phyloP scores from a whole-genome alignment of 2,888 invertebrate genomes.

The Malacosoma neustria region DNA sequence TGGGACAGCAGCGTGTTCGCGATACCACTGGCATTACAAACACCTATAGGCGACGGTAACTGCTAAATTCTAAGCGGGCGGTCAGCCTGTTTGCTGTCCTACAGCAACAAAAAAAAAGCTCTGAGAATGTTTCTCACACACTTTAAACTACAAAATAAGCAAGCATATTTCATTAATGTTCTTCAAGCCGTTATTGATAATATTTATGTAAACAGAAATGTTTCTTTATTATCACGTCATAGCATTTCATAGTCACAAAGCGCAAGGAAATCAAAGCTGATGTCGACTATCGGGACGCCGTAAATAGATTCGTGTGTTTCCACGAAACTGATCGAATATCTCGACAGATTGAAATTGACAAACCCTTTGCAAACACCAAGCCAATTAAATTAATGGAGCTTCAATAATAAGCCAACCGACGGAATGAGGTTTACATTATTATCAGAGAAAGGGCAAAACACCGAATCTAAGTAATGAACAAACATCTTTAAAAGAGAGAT shows the following conservation, averaged over 20 bases:
- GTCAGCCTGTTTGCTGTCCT: too few relatives aligned
- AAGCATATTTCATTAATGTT: too few relatives aligned
- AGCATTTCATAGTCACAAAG: background rate
- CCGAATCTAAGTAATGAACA: background rate
- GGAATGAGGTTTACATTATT: constrained; percentile 2
- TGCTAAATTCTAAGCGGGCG: too few relatives aligned
- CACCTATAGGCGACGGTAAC: too few relatives aligned
- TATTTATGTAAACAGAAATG: too few relatives aligned
- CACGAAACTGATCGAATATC: constrained; percentile 5
- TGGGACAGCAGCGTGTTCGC: too few relatives aligned
- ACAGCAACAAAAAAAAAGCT: too few relatives aligned
- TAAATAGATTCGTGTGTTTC: background rate
- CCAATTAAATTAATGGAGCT: constrained; percentile 12
- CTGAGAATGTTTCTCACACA: too few relatives aligned
- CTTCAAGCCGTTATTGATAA: too few relatives aligned
- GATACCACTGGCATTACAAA: too few relatives aligned
- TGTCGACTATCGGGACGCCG: background rate
- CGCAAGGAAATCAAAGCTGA: background rate
- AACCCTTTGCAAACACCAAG: constrained; percentile 8
- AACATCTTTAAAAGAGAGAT: background rate
- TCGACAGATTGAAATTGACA: constrained; percentile 14
- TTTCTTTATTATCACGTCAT: too few relatives aligned
- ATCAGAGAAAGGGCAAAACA: constrained; percentile 1
- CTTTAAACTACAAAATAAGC: too few relatives aligned
- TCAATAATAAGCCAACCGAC: constrained; percentile 4